Base-by-base conservation (phyloP, 2,797 vertebrate species). In the Apogon talboti region DNA sequence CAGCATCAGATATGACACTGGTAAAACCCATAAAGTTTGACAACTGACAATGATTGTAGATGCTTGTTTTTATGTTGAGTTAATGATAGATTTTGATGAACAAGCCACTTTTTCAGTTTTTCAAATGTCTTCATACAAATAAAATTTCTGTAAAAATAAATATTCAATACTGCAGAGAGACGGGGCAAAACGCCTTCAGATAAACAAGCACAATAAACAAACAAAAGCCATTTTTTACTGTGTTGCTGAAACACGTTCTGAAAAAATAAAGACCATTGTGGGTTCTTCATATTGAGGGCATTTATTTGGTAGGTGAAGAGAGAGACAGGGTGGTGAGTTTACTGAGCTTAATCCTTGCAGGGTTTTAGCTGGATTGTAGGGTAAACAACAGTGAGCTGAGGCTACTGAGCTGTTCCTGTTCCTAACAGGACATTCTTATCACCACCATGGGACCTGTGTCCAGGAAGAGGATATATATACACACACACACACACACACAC, bases 371-470 rank as follows among this genome's bases (percentile, higher is more conserved):
- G 79, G 63, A 74, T 72, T 63, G 71, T 53, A 54, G 66, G 7
- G 76, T 86, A 78, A 83, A 85, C 81, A 87, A 65, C n/a, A 43
- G 33, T 86, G 79, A 35, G 33, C 33, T 35, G 33, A 35, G 33
- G 90, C 89, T 89, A 84, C 86, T 28, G 76, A 89, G 81, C 63
- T 65, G 77, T 63, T 84, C 70, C 78, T 71, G 59, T 40, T 87
- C 62, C 72, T 79, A 83, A 87, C 87, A 89, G 87, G 86, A 91
- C 67, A 66, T 85, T 83, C 71, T 74, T 84, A 74, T 86, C 74
- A 12, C n/a, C 62, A 71, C 61, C 57, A 81, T 53, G 66, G 66
- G 87, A 85, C 44, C 35, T 16, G 49, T 41, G 64, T 80, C 64
- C 69, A 79, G 74, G 77, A 85, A 74, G 62, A 82, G 63, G 50